These are phyloP conservation scores for Zoanthus sociatus DNA, from an alignment of 92 coral and sea anemone genomes.

Conservation along the genomic window DNA sequence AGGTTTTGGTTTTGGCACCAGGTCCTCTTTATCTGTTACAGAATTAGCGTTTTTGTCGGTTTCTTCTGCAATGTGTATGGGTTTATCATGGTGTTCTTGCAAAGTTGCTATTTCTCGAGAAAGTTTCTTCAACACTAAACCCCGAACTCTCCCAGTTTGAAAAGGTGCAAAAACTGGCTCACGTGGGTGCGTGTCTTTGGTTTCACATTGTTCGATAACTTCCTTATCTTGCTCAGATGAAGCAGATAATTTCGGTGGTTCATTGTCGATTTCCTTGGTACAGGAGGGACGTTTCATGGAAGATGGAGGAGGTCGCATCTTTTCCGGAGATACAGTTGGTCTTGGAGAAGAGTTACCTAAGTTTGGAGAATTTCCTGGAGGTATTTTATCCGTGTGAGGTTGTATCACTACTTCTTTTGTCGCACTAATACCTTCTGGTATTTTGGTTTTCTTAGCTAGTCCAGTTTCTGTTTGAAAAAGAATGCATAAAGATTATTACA, in stretches of 20 bases:
- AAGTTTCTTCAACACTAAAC: constrained; percentile 40
- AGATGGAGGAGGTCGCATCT: neutral
- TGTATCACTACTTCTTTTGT: constrained; percentile 9
- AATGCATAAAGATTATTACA: too few species aligned
- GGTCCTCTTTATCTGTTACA: constrained; percentile 9
- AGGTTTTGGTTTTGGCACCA: constrained; percentile 48
- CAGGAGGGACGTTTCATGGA: neutral
- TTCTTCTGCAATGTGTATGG: constrained; percentile 23
- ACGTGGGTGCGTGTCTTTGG: neutral
- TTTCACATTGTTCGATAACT: constrained; percentile 32
- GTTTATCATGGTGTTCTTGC: constrained; percentile 31
- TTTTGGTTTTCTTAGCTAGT: neutral
- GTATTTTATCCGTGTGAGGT: neutral
- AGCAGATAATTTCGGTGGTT: neutral
- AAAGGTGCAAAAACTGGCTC: constrained; percentile 39
- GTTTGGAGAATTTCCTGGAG: neutral
- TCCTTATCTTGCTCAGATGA: neutral
- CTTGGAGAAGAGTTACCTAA: neutral
- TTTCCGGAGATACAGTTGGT: neutral
- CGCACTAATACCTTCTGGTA: neutral
- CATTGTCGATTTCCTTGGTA: neutral
- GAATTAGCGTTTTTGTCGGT: constrained; percentile 3
- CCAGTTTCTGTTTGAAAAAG: too few species aligned
- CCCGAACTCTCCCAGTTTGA: constrained; percentile 35
- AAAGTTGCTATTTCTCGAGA: constrained; percentile 29